Conservation (phyloP, 2,797 vertebrate species). For the Ctenochaetus hawaiiensis region DNA sequence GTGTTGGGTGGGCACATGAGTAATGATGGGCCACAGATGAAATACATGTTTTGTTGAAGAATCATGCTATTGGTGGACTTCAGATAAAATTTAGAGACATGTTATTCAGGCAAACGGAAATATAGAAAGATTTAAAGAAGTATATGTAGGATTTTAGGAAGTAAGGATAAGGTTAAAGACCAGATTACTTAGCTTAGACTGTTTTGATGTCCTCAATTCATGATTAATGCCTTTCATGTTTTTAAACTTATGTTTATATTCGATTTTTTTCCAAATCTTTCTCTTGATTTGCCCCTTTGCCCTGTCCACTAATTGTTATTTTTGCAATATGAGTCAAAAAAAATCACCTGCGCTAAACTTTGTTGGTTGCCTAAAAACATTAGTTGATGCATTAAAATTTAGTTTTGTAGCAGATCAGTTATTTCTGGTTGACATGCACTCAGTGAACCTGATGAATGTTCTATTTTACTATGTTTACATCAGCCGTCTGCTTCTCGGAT, state of each 20-base stretch:
- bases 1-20: neutral
- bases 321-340: neutral
- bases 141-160: neutral
- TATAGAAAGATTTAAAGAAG: neutral
- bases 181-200: neutral
- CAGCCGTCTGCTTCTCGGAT: conserved; percentile 70
- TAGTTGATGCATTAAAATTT: conserved; percentile 36
- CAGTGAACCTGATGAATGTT: conserved; percentile 76
- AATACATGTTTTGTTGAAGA: neutral
- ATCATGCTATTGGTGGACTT: neutral
- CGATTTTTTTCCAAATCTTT: neutral
- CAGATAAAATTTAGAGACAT: neutral
- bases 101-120: neutral
- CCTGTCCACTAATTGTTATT: neutral
- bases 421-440: conserved; percentile 72
- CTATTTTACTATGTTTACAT: conserved; percentile 86
- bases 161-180: neutral
- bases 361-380: neutral
- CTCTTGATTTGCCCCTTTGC: neutral
- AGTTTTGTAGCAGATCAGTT: conserved; percentile 55
- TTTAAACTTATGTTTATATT: neutral
- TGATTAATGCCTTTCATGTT: neutral
- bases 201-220: neutral
- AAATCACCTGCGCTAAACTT: neutral
- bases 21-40: neutral